These are phyloP conservation scores for Premnoplex brunnescens DNA, from an alignment of 2,797 vertebrate genomes.

Conservation along the genomic window DNA sequence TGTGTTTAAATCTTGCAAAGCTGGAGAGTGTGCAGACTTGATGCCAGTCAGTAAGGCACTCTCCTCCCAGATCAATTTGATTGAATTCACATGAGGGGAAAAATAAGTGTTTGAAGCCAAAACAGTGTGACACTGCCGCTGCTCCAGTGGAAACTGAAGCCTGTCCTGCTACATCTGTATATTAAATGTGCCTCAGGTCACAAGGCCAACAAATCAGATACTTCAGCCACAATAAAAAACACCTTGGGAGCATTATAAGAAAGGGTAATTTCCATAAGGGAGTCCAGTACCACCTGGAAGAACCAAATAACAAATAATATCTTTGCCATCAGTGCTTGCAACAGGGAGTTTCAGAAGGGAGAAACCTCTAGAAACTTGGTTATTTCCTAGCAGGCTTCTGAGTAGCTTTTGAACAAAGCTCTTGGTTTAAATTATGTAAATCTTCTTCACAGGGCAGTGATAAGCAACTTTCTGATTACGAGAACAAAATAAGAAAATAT, in stretches of 20 bases:
- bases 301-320: background rate
- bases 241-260: background rate
- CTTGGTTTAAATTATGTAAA: constrained; percentile 23
- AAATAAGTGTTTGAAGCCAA: background rate
- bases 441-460: constrained; percentile 26
- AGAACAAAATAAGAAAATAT: constrained; percentile 42
- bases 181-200: background rate
- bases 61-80: background rate
- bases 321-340: background rate
- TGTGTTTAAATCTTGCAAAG: constrained; percentile 1
- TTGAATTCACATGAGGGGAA: background rate
- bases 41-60: background rate
- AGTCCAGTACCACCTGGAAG: background rate
- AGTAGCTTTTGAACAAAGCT: background rate
- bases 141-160: background rate
- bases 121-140: background rate
- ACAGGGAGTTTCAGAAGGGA: background rate
- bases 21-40: background rate
- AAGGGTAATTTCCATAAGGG: background rate
- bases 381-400: background rate
- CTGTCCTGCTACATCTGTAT: background rate
- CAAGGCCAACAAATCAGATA: background rate
- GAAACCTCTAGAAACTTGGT: background rate
- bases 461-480: constrained; percentile 23
- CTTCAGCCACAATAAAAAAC: background rate